Conservation (phyloP, 2,888 invertebrate species). For the Eupeodes luniger region DNA sequence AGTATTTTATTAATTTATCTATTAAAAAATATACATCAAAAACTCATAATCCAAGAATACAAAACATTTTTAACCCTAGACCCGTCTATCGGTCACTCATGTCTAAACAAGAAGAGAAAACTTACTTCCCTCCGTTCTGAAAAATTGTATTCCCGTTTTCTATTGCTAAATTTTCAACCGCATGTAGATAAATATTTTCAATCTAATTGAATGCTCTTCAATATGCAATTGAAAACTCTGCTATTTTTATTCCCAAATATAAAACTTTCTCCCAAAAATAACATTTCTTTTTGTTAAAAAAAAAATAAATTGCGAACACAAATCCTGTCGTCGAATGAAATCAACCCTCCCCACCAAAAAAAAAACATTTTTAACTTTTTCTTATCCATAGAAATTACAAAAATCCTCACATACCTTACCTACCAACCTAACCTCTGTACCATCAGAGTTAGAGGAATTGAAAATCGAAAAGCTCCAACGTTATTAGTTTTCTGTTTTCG, state of each 20-base stretch:
- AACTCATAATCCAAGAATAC: too few species aligned
- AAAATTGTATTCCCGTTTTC: too few species aligned
- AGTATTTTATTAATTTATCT: too few species aligned
- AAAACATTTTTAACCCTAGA: too few species aligned
- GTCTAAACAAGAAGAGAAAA: too few species aligned
- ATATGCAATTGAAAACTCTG: slow-evolving; percentile 5
- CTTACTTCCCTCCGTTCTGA: too few species aligned
- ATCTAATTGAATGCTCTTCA: slow-evolving; percentile 41
- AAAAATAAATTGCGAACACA: slow-evolving; percentile 31
- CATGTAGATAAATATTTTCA: background rate
- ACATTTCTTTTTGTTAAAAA: slow-evolving; percentile 20
- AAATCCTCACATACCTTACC: background rate
- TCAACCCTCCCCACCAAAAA: background rate
- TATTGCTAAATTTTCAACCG: too few species aligned
- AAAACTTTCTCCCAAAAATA: slow-evolving; percentile 18
- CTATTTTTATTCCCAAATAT: background rate
- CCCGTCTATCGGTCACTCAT: too few species aligned
- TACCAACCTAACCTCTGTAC: background rate
- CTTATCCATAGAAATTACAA: background rate
- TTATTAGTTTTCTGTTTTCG: slow-evolving; percentile 72
- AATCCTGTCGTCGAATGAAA: slow-evolving; percentile 38
- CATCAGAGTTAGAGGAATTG: slow-evolving; percentile 31
- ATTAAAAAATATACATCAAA: too few species aligned
- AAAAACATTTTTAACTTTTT: slow-evolving; percentile 32
- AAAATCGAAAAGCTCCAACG: slow-evolving; percentile 65